Evolutionary conservation across 2,888 invertebrate species (phyloP), one percentile per base, ranked within the genome.

Genomic region (Leptinotarsa juncta): DNA sequence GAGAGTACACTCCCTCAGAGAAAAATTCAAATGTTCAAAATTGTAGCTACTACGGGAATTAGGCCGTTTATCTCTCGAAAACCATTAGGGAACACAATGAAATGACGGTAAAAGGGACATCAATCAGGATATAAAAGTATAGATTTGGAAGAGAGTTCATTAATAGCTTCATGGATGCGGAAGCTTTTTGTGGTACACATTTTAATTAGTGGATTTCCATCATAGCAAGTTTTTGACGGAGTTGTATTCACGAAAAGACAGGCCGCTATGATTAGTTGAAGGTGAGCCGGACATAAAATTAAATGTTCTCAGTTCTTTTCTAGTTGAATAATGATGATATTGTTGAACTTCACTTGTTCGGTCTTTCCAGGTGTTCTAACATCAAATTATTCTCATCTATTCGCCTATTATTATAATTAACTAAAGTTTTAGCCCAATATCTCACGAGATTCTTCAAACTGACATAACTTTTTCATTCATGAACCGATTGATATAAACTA

Each of bases 101-200:
- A 69, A 69, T 49, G 69, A 57, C 55, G 57, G 57, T 57, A 48
- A 57, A 69, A 69, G 60, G 57, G 57, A 60, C 69, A 69, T 69
- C 69, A 69, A 69, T 69, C 69, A 69, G 69, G 66, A 67, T 53
- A 67, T 50, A 23, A 53, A 32, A 67, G 67, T 67, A 67, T 67
- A 53, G 67, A 67, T 67, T 53, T 20, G 53, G 51, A 23, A 67
- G 67, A 53, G 68, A 26, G 68, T 53, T 42, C 55, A 68, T 68
- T 68, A 53, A 68, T 68, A 68, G 68, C 68, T 68, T 68, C n/a
- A 68, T 68, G 68, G 42, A 68, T 42, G 68, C 55, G 55, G 20
- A 55, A 55, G 68, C 67, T 68, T 68, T 68, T 68, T 68, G 68
- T 68, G 68, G 55, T 42, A 48, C 32, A 68, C 32, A 68, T 42